Evolutionary conservation across 2,888 invertebrate species (phyloP).

Genomic region (Drosophila engyochracea): DNA sequence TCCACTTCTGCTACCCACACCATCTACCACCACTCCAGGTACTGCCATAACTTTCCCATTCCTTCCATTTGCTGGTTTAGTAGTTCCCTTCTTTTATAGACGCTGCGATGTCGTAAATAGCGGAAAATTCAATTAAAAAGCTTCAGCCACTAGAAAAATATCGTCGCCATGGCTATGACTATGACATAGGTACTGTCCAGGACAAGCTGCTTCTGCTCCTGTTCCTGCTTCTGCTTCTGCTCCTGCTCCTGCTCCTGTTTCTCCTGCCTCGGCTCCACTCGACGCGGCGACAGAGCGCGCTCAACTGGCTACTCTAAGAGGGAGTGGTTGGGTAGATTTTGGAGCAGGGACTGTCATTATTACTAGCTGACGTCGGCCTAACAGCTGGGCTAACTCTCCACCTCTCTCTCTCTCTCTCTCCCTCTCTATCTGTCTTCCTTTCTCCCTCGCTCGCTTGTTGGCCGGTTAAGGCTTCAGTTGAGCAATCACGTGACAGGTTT

Average conservation of each 20-base stretch:
- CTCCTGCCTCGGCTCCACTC: neutral
- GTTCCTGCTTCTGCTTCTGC: neutral
- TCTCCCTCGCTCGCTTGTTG: constrained; percentile 4
- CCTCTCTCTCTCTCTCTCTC: neutral
- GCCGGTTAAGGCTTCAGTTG: constrained; percentile 56
- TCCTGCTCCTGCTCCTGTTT: constrained; percentile 3
- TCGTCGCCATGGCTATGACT: constrained; percentile 79
- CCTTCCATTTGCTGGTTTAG: constrained; percentile 2
- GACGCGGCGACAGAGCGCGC: constrained; percentile 48
- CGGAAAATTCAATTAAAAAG: constrained; percentile 80
- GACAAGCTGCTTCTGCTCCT: constrained; percentile 6
- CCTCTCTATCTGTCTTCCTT: neutral
- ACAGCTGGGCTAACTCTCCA: constrained; percentile 36
- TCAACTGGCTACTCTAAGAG: constrained; percentile 29
- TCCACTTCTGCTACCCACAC: fast-evolving
- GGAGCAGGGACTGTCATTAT: constrained; percentile 52
- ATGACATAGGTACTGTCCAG: constrained; percentile 70
- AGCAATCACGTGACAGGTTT: constrained; percentile 80
- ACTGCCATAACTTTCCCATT: constrained; percentile 44
- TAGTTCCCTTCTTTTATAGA: constrained; percentile 37
- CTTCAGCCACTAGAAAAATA: constrained; percentile 81
- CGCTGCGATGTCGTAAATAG: constrained; percentile 67
- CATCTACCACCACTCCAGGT: constrained; percentile 24
- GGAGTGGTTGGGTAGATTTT: neutral
- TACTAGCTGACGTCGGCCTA: constrained; percentile 54